phyloP scores from a whole-genome alignment of 1,140 invertebrate genomes.

The Meloidogyne floridensis region DNA sequence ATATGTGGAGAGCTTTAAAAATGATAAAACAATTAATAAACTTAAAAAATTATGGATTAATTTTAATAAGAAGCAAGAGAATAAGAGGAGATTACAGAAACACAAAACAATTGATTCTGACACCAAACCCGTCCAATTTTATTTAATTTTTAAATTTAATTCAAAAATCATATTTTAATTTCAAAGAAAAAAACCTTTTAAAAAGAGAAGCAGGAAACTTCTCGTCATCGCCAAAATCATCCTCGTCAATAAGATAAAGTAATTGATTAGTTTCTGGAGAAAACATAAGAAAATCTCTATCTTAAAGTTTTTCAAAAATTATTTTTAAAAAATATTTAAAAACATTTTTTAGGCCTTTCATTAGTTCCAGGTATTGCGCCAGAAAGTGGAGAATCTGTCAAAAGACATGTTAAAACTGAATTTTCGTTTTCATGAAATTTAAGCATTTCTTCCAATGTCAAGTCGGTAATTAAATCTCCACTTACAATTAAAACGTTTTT shows the following conservation, averaged over 20 bases:
- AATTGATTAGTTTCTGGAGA: conserved; percentile 37
- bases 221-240: conserved; percentile 48
- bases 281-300: conserved; percentile 47
- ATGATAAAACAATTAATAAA: conserved; percentile 10
- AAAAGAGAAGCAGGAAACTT: conserved; percentile 25
- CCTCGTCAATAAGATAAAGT: conserved; percentile 48
- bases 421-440: conserved; percentile 36
- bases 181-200: conserved; percentile 13
- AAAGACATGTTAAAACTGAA: conserved; percentile 46
- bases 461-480: conserved; percentile 52
- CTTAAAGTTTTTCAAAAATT: conserved; percentile 31
- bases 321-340: not conserved
- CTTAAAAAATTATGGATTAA: no score
- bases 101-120: no score
- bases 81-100: no score
- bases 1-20: conserved; percentile 43
- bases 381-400: conserved; percentile 39
- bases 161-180: no score
- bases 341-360: conserved; percentile 41
- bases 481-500: conserved; percentile 45
- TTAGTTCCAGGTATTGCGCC: conserved; percentile 44
- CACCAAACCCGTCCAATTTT: no score
- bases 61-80: no score
- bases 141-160: no score
- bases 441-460: conserved; percentile 42